These are phyloP conservation scores for Scytalopus superciliaris DNA, from an alignment of 2,113 vertebrate genomes.

Conservation along the genomic window DNA sequence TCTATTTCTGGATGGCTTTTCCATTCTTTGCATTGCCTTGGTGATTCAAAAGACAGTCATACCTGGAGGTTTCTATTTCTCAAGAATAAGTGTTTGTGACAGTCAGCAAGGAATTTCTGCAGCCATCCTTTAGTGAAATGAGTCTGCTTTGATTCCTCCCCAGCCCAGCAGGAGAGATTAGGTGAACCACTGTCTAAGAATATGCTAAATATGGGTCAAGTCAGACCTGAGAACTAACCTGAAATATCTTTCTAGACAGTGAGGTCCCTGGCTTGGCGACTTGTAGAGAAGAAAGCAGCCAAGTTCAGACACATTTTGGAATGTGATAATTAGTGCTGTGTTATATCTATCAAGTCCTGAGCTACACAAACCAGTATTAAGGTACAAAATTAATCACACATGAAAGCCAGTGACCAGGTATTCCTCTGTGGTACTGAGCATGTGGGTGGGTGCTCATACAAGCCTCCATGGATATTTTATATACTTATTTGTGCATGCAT, in stretches of 20 bases:
- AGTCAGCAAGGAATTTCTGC: background rate
- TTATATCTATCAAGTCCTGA: background rate
- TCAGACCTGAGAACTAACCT: background rate
- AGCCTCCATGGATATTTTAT: background rate
- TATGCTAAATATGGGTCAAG: accelerated
- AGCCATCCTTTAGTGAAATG: background rate
- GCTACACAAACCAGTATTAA: background rate
- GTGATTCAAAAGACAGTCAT: background rate
- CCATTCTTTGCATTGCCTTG: background rate
- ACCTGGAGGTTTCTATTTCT: background rate
- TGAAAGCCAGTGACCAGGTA: background rate
- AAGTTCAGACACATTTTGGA: background rate
- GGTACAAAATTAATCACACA: background rate
- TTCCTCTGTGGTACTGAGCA: background rate
- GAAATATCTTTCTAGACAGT: background rate
- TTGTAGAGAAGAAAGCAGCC: background rate
- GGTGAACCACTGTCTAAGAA: background rate
- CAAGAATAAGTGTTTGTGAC: background rate
- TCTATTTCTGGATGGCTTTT: background rate
- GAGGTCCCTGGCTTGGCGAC: background rate
- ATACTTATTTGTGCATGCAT: background rate
- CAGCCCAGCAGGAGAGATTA: background rate
- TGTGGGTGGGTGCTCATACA: accelerated
- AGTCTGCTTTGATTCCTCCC: background rate
- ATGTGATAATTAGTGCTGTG: background rate